Evolutionary conservation across 1,140 invertebrate genomes (phyloP), one percentile per base, ranked within the genome.

Genomic region (Drosophila nasuta): DNA sequence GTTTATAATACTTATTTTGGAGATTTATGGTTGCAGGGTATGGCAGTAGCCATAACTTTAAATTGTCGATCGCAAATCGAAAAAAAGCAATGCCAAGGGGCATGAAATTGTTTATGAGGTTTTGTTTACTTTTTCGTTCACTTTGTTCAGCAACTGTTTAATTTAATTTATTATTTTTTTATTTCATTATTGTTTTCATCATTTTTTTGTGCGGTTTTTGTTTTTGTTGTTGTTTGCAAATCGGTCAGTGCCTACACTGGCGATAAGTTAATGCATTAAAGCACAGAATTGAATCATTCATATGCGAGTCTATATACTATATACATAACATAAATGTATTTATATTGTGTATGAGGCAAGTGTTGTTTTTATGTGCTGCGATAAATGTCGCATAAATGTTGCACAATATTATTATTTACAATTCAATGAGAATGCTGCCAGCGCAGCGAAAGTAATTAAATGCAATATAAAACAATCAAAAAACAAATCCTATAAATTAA

Each of bases 401-500:
- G 49, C 64, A 79, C 65, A 80, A 79, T 69, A 75, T 70, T 57
- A 77, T 70, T 83, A 77, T 83, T 77, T 70, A 57, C 74, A 64
- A 62, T 52, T 59, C 11, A 11, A 56, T 65, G 15, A 13, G 45
- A 25, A 28, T 3, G 38, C 11, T 3, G 10, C 7, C 25, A 7
- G 13, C n/a, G 30, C 13, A 15, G n/a, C 35, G 62, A 82, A 77
- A 73, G 79, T 86, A 86, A 86, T 82, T 86, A 87, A 82, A 87
- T 87, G 76, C 79, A 79, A 86, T 87, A 87, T 70, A 79, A 86
- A 87, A 87, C 76, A 87, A 86, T 86, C 76, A 87, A 79, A 87
- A 76, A 72, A 69, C 76, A 86, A 86, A 86, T 87, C 79, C 83
- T 79, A 88, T 86, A 87, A 86, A 86, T 86, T 87, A 87, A 87